Evolutionary conservation across 2,113 vertebrate species (phyloP), one percentile per base, ranked within the genome.

Genomic region (Pungitius pungitius): DNA sequence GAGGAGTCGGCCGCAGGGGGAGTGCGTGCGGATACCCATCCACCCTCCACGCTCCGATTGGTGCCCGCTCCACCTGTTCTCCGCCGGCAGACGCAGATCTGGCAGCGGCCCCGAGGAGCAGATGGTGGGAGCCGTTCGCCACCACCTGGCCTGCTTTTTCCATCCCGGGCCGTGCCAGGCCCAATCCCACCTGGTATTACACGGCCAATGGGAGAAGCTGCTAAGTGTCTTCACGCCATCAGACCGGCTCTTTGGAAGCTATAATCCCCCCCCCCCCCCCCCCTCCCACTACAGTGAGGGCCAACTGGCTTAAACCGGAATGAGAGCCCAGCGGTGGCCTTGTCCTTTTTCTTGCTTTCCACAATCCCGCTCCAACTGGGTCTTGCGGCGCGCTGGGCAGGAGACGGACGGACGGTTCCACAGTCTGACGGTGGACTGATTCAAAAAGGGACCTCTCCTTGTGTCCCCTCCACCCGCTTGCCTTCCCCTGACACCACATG

Each of bases 81-180:
- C 67, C 30, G 51, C 33, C 49, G 13, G 35, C 65, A 82, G 68
- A 85, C 69, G 67, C 49, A 26, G 78, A 82, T 76, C 85, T 93
- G 92, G 91, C 86, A 79, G 68, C 66, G 12, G 57, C 82, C 71
- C 57, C 54, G 26, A 8, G 15, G 57, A 64, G 67, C 93, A 94
- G 92, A 94, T 93, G 92, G 93, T 59, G 52, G 0, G 57, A 85
- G 84, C 61, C 61, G 56, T 85, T 91, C 84, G 62, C 64, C 62
- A 63, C 90, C 90, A 93, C 91, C 91, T 91, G 92, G 33, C 77
- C 78, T 64, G 39, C 54, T 87, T 89, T 90, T 88, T 86, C 87
- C 84, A 69, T 80, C 79, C 43, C 30, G 22, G 80, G 18, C 30
- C 39, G 33, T 82, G 87, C 90, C 87, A 33, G 63, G 72, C 39